Conservation (phyloP, 2,888 invertebrate genomes). For the Argyresthia goedartella region DNA sequence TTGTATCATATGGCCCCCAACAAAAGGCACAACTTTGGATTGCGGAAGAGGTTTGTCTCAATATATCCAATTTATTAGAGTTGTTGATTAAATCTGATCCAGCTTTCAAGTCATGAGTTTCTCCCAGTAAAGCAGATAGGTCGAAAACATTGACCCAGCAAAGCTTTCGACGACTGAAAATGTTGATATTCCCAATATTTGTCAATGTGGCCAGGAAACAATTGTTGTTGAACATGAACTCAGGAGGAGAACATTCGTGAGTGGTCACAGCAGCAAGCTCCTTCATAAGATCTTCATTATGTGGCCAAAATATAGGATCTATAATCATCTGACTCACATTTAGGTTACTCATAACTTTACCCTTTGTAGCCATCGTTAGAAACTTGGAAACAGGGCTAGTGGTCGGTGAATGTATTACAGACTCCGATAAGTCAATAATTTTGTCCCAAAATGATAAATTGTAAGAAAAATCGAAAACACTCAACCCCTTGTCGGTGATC, state of each 20-base stretch:
- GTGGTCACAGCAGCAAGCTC: slow-evolving; percentile 30
- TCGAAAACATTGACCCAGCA: slow-evolving; percentile 30
- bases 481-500: slow-evolving; percentile 35
- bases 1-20: slow-evolving; percentile 29
- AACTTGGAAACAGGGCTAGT: slow-evolving; percentile 31
- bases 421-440: slow-evolving; percentile 31
- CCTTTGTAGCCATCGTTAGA: slow-evolving; percentile 23
- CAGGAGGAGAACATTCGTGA: slow-evolving; percentile 41
- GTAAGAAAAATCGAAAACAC: slow-evolving; percentile 33
- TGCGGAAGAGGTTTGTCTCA: slow-evolving; percentile 20
- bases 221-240: slow-evolving; percentile 24
- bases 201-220: slow-evolving; percentile 39
- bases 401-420: slow-evolving; percentile 27
- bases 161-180: slow-evolving; percentile 22
- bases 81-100: not conserved
- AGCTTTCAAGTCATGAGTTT: slow-evolving; percentile 2
- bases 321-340: slow-evolving; percentile 41
- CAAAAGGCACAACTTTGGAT: slow-evolving; percentile 36
- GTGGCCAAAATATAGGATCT: slow-evolving; percentile 46
- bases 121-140: slow-evolving; percentile 26
- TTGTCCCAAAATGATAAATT: slow-evolving; percentile 40
- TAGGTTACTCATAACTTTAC: slow-evolving; percentile 24
- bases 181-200: slow-evolving; percentile 42
- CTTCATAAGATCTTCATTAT: slow-evolving; percentile 31
- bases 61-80: not conserved